Evolutionary conservation across 1,140 invertebrate genomes (phyloP).

Genomic region (Doryteuthis pealeii): DNA sequence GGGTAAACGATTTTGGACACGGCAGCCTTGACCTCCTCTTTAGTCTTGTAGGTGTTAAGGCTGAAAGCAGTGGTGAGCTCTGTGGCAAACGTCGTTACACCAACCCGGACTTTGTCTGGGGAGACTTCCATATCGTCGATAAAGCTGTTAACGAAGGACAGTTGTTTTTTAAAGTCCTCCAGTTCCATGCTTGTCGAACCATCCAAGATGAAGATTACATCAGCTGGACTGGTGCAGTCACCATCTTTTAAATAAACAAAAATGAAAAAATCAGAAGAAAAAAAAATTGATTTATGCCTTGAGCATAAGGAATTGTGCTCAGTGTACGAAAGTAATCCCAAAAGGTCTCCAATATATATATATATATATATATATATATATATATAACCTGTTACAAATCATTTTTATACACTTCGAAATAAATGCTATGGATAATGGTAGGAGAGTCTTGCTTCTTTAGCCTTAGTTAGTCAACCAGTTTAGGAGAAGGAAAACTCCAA

Average conservation of each 20-base stretch:
- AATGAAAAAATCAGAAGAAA: neutral
- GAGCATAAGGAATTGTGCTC: too few species aligned
- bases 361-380: too few species aligned
- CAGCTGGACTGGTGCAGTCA: constrained; percentile 24
- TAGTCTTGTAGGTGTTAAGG: constrained; percentile 34
- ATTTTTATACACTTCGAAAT: too few species aligned
- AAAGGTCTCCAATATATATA: too few species aligned
- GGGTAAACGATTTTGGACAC: constrained; percentile 28
- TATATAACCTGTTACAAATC: too few species aligned
- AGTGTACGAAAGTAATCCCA: too few species aligned
- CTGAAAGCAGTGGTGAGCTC: constrained; percentile 30
- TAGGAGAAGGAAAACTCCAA: too few species aligned
- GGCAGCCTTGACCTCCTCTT: constrained; percentile 27
- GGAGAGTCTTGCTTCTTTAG: too few species aligned
- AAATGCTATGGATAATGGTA: too few species aligned
- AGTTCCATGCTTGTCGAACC: constrained; percentile 27
- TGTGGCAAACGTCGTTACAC: constrained; percentile 35
- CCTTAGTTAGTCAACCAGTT: too few species aligned
- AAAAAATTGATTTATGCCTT: neutral
- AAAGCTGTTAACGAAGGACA: constrained; percentile 33
- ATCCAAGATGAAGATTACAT: constrained; percentile 36
- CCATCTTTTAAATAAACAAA: neutral
- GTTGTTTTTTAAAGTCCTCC: constrained; percentile 28
- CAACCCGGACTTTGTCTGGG: constrained; percentile 29
- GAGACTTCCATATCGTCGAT: constrained; percentile 28